These are phyloP conservation scores for Mionectes macconnelli DNA, from an alignment of 2,113 vertebrate genomes.

Conservation along the genomic window DNA sequence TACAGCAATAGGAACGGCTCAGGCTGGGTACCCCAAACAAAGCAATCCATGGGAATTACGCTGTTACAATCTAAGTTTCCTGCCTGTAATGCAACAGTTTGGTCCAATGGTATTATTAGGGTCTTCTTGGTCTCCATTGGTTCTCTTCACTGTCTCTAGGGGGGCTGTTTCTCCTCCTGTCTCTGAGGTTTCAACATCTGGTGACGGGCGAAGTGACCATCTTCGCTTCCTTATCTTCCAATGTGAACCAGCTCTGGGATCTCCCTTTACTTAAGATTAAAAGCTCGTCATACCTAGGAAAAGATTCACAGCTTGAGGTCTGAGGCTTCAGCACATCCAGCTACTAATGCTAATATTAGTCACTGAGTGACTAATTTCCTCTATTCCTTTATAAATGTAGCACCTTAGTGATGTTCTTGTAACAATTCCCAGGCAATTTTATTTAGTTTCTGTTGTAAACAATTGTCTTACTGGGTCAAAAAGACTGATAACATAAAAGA, in stretches of 20 bases:
- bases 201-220: neutral
- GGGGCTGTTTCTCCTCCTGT: neutral
- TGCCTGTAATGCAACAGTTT: neutral
- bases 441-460: neutral
- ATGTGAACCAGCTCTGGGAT: neutral
- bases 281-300: neutral
- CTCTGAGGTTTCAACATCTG: neutral
- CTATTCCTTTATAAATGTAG: neutral
- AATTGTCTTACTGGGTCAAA: neutral
- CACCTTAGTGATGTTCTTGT: neutral
- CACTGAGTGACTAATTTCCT: neutral
- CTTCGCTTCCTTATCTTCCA: neutral
- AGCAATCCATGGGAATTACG: neutral
- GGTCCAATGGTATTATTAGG: neutral
- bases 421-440: neutral
- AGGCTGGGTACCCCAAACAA: neutral
- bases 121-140: neutral
- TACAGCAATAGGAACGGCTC: neutral
- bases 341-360: neutral
- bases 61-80: neutral
- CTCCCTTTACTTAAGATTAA: neutral
- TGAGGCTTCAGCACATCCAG: neutral
- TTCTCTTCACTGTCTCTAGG: neutral
- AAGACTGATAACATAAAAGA: neutral
- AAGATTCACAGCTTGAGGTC: neutral